phyloP scores from a whole-genome alignment of 2,797 vertebrate species.

The Gallinago solitaria region DNA sequence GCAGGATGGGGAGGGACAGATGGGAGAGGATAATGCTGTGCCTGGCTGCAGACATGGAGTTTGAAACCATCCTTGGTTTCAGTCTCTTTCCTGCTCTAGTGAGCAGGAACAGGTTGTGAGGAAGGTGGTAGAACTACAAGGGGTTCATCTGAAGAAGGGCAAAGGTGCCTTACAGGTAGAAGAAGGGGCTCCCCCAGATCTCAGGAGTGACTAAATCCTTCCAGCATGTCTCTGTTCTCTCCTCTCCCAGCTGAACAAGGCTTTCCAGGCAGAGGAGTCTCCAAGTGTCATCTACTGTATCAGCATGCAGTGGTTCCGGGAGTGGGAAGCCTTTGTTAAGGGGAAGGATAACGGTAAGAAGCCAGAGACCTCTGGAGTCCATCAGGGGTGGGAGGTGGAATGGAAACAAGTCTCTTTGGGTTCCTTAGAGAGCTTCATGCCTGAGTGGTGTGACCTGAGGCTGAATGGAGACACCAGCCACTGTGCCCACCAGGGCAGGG shows the following conservation, averaged over 20 bases:
- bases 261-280: conserved; percentile 97
- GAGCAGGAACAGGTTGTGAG: not conserved
- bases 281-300: conserved; percentile 93
- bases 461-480: not conserved
- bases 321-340: conserved; percentile 98
- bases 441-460: not conserved
- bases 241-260: conserved; percentile 91
- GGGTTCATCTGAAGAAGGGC: not conserved
- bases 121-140: not conserved
- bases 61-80: not conserved
- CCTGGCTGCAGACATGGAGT: not conserved
- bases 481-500: not conserved
- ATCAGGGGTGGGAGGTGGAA: accelerated
- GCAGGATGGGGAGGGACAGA: not conserved
- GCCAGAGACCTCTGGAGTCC: not conserved
- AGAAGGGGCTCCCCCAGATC: not conserved
- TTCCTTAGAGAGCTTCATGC: not conserved
- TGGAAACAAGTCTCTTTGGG: accelerated
- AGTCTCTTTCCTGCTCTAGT: not conserved
- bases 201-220: not conserved
- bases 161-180: not conserved
- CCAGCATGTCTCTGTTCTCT: not conserved
- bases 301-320: conserved; percentile 99
- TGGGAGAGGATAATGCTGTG: not conserved
- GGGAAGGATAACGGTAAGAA: conserved; percentile 92